Evolutionary conservation across 2,113 vertebrate genomes (phyloP), one percentile per base, ranked within the genome.

Genomic region (Synchiropus splendidus): DNA sequence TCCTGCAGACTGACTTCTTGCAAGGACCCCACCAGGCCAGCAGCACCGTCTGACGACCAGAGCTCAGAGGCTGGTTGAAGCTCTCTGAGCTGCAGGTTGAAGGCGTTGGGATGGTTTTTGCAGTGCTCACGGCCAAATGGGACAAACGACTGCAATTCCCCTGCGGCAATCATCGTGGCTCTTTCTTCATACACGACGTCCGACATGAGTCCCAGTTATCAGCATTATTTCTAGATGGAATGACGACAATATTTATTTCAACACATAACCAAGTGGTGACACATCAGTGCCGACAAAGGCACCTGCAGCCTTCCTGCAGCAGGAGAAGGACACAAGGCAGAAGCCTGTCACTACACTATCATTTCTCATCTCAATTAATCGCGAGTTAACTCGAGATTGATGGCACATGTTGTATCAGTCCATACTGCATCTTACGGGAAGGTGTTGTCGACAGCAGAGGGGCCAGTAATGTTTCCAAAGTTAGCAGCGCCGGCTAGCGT

Each of bases 171-270:
- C 94, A 97, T 98, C 68, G 88, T 93, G 87, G 88, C 90, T 90
- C 89, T 90, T 87, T 98, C 94, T 91, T 97, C 94, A 97, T 85
- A 92, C 84, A 92, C 86, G 89, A 82, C 79, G 68, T 95, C 89
- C 93, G 92, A 97, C 94, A 97, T 98, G 92, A 90, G 90, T 92
- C 87, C 88, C 89, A 89, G 88, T 90, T 97, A 95, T 98, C 93
- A 92, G 90, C 92, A 97, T 98, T 97, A 97, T 97, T 96, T 93
- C 91, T 89, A 68, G 4, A 45, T n/a, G n/a, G n/a, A n/a, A 16
- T 4, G 15, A 8, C 31, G 18, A 21, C 10, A 4, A 4, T 6
- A 2, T n/a, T 21, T 18, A 12, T n/a, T n/a, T 12, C 3, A 17
- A 39, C 18, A 39, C 9, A 39, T 10, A 14, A 14, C 6, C 13